Percentiles rank a stretch among this genome's conserved stretches.
Evolutionary conservation across 2,888 invertebrate species (phyloP).

Genomic region (Halictus quadricinctus): DNA sequence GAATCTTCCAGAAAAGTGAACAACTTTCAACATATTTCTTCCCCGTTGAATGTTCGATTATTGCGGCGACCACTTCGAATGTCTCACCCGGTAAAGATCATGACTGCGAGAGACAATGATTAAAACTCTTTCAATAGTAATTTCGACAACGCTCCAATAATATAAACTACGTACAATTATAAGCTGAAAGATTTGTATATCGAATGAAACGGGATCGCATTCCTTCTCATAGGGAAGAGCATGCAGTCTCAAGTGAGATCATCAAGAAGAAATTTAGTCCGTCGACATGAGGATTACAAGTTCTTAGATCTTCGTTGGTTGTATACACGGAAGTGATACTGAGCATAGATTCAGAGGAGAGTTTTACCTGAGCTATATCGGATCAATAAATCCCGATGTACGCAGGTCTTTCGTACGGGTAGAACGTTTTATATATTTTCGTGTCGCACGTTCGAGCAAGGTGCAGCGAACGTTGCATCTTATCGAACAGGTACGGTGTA

Average conservation of each 20-base stretch:
- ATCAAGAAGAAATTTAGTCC: constrained; percentile 31
- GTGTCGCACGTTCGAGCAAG: constrained; percentile 47
- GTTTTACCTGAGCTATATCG: constrained; percentile 67
- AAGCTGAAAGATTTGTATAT: constrained; percentile 46
- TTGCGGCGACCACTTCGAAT: neutral
- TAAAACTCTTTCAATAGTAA: constrained; percentile 18
- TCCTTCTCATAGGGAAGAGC: constrained; percentile 40
- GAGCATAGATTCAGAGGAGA: constrained; percentile 44
- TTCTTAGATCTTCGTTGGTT: constrained; percentile 28
- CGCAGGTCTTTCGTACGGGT: constrained; percentile 56
- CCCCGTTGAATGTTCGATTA: neutral
- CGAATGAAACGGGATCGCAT: constrained; percentile 44
- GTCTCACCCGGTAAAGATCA: constrained; percentile 22
- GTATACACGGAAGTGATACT: constrained; percentile 31
- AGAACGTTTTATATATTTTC: constrained; percentile 30
- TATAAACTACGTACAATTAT: constrained; percentile 48
- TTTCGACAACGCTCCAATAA: constrained; percentile 17
- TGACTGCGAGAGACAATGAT: constrained; percentile 22
- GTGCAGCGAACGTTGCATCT: constrained; percentile 30
- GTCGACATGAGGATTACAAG: constrained; percentile 7
- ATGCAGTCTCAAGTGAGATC: constrained; percentile 63
- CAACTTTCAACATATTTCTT: neutral
- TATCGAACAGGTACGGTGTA: constrained; percentile 1
- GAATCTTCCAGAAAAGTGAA: neutral
- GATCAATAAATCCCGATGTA: constrained; percentile 60